Evolutionary conservation across 2,113 vertebrate genomes (phyloP), one percentile per base, ranked within the genome.

Genomic region (Calidris pygmaea): DNA sequence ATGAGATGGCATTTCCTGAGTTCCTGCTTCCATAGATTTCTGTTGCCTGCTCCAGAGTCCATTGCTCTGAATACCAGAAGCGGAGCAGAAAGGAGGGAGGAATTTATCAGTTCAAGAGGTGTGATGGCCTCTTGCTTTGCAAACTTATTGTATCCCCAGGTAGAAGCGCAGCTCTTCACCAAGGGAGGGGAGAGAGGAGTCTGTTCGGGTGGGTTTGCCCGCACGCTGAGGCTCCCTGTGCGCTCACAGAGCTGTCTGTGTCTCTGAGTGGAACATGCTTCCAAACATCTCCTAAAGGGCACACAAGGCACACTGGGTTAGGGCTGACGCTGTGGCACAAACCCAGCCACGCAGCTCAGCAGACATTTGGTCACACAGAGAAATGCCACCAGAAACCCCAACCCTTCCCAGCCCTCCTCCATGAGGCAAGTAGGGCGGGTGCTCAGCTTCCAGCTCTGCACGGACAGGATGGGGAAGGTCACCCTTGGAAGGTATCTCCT

Each of bases 201-300:
- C 72, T 50, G 30, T n/a, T 72, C 4, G 0, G 85, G 62, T 79
- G 80, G 75, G 41, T 94, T 67, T 90, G 76, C 34, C 58, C 3
- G 1, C 66, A 23, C 20, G 27, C 39, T 10, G 37, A 4, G 0
- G 45, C 78, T 93, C 35, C 56, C 82, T 3, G 35, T 5, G 79
- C 7, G 12, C 82, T 98, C 97, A 98, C 95, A 98, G 95, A 30
- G 98, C 98, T 13, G 98, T 98, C 95, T 98, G 97, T 4, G 96
- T 97, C 92, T 98, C 98, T 35, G 98, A 71, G 35, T 97, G 98
- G 89, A 98, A 98, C 98, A 98, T 98, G 91, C 98, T 98, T 48
- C 98, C 98, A 13, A 98, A 98, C 98, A 98, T 98, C 89, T 98
- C 98, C 98, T 98, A 20, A 7, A 67, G 55, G 89, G 60, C 78